phyloP scores from a whole-genome alignment of 2,888 invertebrate species.

The Limnephilus auricula region DNA sequence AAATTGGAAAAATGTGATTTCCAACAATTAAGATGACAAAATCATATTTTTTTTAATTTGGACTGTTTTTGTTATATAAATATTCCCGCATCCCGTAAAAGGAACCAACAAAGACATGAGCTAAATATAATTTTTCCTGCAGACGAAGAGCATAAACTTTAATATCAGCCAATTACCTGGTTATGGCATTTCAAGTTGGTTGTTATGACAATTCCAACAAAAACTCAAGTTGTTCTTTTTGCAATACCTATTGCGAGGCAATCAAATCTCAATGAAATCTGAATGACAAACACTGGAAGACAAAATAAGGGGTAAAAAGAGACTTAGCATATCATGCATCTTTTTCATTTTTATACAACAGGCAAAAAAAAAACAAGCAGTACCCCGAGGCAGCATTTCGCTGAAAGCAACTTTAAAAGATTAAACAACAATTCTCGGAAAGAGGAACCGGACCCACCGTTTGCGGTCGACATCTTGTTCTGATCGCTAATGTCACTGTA shows the following conservation, averaged over 20 bases:
- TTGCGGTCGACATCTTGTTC: not conserved
- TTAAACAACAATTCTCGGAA: slow-evolving; percentile 20
- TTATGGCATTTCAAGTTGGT: not conserved
- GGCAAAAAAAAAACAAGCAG: not conserved
- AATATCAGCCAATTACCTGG: not conserved
- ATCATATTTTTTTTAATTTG: no score
- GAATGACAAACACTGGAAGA: not conserved
- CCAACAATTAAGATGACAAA: no score
- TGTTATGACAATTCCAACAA: not conserved
- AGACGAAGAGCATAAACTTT: not conserved
- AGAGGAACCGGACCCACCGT: not conserved
- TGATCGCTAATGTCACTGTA: not conserved
- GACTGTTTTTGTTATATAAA: not conserved
- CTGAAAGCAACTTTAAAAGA: not conserved
- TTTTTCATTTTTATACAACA: not conserved
- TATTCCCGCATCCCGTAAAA: not conserved
- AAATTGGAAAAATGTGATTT: no score
- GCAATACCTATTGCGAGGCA: not conserved
- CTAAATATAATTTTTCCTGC: not conserved
- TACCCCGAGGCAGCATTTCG: not conserved
- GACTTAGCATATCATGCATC: not conserved
- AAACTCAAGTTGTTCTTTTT: not conserved
- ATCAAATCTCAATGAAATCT: not conserved
- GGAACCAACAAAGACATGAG: not conserved
- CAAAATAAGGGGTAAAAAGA: not conserved